Percentiles rank a stretch among this genome's conserved stretches.
Evolutionary conservation across 1,140 invertebrate genomes (phyloP).

Genomic region (Leptestheria dahalacensis): DNA sequence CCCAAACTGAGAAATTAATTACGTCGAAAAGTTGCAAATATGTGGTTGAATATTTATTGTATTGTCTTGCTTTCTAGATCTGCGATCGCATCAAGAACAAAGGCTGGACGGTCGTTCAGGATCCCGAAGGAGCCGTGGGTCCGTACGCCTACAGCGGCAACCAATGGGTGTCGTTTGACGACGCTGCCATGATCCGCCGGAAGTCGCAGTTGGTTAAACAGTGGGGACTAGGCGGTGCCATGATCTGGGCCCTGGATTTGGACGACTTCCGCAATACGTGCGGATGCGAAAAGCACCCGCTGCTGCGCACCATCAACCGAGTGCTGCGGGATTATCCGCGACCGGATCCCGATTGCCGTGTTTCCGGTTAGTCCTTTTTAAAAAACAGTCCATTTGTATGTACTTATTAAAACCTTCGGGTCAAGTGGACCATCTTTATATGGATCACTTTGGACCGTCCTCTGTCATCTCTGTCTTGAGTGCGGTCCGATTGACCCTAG

Average conservation of each 20-base stretch:
- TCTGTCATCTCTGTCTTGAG: too few relatives aligned
- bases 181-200: conserved; percentile 54
- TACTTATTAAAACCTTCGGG: too few relatives aligned
- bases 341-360: conserved; percentile 11
- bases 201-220: conserved; percentile 34
- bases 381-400: too few relatives aligned
- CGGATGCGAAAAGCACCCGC: conserved; percentile 28
- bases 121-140: conserved; percentile 56
- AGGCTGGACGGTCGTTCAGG: conserved; percentile 63
- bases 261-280: conserved; percentile 62
- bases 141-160: conserved; percentile 70
- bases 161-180: conserved; percentile 82
- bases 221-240: conserved; percentile 57
- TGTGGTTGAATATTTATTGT: not conserved
- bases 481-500: too few relatives aligned
- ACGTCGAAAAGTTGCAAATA: not conserved
- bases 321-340: conserved; percentile 43
- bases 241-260: conserved; percentile 80
- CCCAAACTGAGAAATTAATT: not conserved
- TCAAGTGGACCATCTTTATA: too few relatives aligned
- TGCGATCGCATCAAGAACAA: conserved; percentile 31
- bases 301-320: conserved; percentile 30
- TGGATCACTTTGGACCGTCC: too few relatives aligned
- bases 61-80: not conserved
- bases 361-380: not conserved